phyloP scores from a whole-genome alignment of 2,797 vertebrate genomes.

The Psittacula derbiana region DNA sequence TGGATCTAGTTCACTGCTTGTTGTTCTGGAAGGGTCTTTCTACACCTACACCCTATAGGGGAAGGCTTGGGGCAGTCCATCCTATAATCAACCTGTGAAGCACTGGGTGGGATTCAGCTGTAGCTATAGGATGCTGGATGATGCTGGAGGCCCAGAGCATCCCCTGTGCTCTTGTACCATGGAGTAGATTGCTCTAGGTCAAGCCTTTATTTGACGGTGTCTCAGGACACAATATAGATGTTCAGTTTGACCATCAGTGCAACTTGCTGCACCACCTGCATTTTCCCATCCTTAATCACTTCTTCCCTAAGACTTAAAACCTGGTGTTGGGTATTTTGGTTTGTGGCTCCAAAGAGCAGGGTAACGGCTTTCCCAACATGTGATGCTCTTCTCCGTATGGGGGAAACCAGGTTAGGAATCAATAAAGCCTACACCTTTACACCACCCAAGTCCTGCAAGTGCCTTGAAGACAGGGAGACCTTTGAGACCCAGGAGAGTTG shows the following conservation, averaged over 20 bases:
- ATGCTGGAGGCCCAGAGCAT: background rate
- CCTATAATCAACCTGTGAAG: background rate
- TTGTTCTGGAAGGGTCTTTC: background rate
- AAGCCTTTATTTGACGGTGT: background rate
- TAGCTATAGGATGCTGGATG: background rate
- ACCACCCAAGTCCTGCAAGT: background rate
- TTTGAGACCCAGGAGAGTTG: background rate
- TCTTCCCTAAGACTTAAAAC: background rate
- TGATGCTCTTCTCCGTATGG: background rate
- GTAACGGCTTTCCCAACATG: background rate
- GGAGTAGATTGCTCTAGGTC: background rate
- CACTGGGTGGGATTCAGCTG: background rate
- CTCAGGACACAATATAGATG: background rate
- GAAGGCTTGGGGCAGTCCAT: background rate
- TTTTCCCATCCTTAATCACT: background rate
- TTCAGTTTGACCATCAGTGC: background rate
- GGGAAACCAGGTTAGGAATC: background rate
- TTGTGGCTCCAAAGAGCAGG: background rate
- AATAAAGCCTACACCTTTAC: background rate
- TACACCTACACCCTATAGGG: background rate
- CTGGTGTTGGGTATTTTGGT: background rate
- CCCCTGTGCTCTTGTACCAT: background rate
- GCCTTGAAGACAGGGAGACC: background rate
- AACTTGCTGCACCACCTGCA: background rate
- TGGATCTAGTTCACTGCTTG: background rate